Conservation (phyloP, 2,888 invertebrate genomes). For the Chloroclysta siterata region DNA sequence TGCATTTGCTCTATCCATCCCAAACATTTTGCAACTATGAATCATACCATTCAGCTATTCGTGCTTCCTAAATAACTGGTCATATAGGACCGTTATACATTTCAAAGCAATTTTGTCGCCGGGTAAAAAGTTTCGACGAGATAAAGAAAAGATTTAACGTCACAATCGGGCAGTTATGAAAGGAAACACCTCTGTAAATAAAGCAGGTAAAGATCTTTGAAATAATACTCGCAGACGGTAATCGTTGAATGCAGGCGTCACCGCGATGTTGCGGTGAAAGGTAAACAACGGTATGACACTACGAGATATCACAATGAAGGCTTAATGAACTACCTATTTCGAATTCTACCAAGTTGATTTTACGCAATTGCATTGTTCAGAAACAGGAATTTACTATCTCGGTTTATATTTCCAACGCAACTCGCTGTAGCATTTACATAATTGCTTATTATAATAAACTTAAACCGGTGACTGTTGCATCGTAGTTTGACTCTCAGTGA, state of each 20-base stretch:
- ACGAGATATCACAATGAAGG: conserved; percentile 67
- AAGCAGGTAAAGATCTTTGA: conserved; percentile 57
- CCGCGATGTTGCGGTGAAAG: conserved; percentile 53
- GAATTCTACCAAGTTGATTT: conserved; percentile 57
- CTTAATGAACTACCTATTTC: conserved; percentile 71
- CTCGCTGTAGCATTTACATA: conserved; percentile 40
- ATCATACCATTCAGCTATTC: conserved; percentile 35
- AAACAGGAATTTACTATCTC: conserved; percentile 50
- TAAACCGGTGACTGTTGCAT: conserved; percentile 28
- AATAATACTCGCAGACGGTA: conserved; percentile 47
- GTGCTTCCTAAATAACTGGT: conserved; percentile 28
- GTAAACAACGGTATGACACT: conserved; percentile 66
- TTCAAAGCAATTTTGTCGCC: conserved; percentile 13
- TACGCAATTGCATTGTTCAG: conserved; percentile 57
- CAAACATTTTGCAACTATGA: conserved; percentile 45
- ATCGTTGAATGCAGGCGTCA: conserved; percentile 46
- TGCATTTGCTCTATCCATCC: conserved; percentile 50
- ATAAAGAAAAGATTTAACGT: conserved; percentile 49
- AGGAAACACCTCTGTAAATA: conserved; percentile 65
- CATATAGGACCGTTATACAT: conserved; percentile 27
- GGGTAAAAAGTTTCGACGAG: conserved; percentile 44
- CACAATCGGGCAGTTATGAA: conserved; percentile 48
- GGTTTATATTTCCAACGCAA: conserved; percentile 48
- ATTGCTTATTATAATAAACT: conserved; percentile 35
- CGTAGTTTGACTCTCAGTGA: conserved; percentile 19